A percentile compares a stretch with the other conserved stretches of the same genome.
phyloP scores from a whole-genome alignment of 2,113 vertebrate species.

The Arothron firmamentum region DNA sequence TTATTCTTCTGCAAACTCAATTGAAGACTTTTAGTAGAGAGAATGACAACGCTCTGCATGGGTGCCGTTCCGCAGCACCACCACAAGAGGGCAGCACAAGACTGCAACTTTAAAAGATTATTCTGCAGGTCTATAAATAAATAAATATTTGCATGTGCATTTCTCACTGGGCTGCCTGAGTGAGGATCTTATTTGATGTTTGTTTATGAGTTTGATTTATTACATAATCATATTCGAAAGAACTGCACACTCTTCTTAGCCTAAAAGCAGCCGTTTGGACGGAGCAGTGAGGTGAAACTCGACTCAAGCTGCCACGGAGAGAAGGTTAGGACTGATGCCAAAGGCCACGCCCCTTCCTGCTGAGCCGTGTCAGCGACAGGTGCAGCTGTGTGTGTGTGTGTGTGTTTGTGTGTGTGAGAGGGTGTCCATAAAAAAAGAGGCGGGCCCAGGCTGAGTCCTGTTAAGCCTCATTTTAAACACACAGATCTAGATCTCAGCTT shows the following conservation, averaged over 20 bases:
- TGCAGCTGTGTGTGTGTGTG: conserved; percentile 53
- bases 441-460: conserved; percentile 20
- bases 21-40: background rate
- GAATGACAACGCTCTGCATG: too few species aligned
- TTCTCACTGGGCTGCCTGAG: background rate
- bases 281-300: conserved; percentile 23
- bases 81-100: conserved; percentile 46
- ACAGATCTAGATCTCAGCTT: conserved; percentile 47
- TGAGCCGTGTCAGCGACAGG: conserved; percentile 58
- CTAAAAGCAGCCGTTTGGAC: conserved; percentile 9
- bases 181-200: background rate
- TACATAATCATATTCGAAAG: background rate
- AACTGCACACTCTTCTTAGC: conserved; percentile 5
- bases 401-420: conserved; percentile 26
- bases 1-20: background rate
- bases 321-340: conserved; percentile 42
- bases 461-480: conserved; percentile 52
- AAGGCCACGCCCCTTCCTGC: conserved; percentile 57
- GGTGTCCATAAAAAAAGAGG: conserved; percentile 22
- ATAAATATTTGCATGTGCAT: too few species aligned
- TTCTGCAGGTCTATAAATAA: too few species aligned
- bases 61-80: background rate
- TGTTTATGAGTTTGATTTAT: background rate
- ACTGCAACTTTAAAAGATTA: too few species aligned
- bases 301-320: conserved; percentile 47